These are phyloP conservation scores for Spisula subtruncata DNA, from an alignment of 2,888 invertebrate genomes.

Conservation along the genomic window DNA sequence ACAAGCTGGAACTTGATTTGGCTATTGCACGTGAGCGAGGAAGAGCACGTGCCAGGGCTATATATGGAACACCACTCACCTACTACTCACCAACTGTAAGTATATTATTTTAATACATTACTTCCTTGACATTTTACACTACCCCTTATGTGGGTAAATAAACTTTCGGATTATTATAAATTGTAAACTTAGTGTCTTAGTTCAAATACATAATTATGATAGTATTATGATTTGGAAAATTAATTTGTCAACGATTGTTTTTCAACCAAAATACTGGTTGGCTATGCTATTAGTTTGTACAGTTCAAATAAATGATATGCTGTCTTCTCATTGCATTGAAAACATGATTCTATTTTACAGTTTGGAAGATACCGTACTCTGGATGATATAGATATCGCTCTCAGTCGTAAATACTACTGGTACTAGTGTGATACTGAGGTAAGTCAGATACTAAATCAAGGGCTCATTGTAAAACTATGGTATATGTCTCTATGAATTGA, in stretches of 20 bases:
- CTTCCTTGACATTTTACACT: not conserved
- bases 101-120: not conserved
- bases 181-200: too few relatives aligned
- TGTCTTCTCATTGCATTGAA: not conserved
- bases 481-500: too few relatives aligned
- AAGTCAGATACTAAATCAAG: too few relatives aligned
- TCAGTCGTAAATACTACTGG: constrained; percentile 25
- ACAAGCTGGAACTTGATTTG: constrained; percentile 3
- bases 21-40: constrained; percentile 7
- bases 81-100: constrained; percentile 31
- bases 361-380: not conserved
- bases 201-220: not conserved
- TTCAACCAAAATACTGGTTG: too few relatives aligned
- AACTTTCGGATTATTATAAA: not conserved
- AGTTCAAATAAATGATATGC: not conserved
- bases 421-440: not conserved
- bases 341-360: not conserved
- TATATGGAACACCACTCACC: not conserved
- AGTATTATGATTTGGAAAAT: too few relatives aligned
- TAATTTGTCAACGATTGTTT: too few relatives aligned
- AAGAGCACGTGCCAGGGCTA: constrained; percentile 13
- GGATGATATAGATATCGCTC: not conserved
- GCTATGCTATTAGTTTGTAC: not conserved
- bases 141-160: too few relatives aligned
- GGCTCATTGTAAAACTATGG: too few relatives aligned